Percentiles rank a stretch among this genome's conserved stretches.
Conservation (phyloP, 2,888 invertebrate genomes). For the Drosophila borborema region DNA sequence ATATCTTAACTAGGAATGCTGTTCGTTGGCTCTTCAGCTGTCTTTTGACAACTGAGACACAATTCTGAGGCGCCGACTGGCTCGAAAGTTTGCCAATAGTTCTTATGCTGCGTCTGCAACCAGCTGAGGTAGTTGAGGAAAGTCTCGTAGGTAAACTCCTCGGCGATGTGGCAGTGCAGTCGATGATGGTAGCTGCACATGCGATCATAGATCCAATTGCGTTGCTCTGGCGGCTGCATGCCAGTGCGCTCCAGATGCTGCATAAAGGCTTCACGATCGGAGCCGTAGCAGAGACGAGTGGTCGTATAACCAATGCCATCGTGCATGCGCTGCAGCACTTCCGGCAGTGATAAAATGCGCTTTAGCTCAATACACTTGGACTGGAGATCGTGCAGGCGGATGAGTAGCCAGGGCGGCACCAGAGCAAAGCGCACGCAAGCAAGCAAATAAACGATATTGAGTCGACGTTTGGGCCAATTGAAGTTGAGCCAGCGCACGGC, state of each 20-base stretch:
- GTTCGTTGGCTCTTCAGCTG: neutral
- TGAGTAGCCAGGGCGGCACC: constrained; percentile 92
- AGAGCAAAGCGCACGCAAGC: constrained; percentile 91
- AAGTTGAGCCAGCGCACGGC: constrained; percentile 92
- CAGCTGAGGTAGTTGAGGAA: constrained; percentile 81
- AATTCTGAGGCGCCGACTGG: constrained; percentile 13
- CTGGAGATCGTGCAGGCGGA: constrained; percentile 90
- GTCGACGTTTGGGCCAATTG: constrained; percentile 88
- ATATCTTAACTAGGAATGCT: neutral
- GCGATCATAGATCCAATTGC: constrained; percentile 90
- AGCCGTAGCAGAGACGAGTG: constrained; percentile 90
- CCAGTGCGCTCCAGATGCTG: constrained; percentile 89
- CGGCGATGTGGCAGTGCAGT: constrained; percentile 74
- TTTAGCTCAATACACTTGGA: constrained; percentile 90
- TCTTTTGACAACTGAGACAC: constrained; percentile 32
- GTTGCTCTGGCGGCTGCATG: constrained; percentile 89
- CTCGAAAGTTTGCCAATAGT: constrained; percentile 80
- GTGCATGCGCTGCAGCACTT: constrained; percentile 91
- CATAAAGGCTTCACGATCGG: constrained; percentile 90
- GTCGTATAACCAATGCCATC: constrained; percentile 92
- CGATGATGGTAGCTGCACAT: constrained; percentile 82
- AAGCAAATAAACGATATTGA: constrained; percentile 87
- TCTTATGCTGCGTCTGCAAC: constrained; percentile 71
- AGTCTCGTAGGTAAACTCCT: constrained; percentile 73
- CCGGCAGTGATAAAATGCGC: constrained; percentile 88